Percentiles rank a stretch among this genome's conserved stretches.
phyloP scores from a whole-genome alignment of 1,140 invertebrate genomes.

The Lepidurus arcticus region DNA sequence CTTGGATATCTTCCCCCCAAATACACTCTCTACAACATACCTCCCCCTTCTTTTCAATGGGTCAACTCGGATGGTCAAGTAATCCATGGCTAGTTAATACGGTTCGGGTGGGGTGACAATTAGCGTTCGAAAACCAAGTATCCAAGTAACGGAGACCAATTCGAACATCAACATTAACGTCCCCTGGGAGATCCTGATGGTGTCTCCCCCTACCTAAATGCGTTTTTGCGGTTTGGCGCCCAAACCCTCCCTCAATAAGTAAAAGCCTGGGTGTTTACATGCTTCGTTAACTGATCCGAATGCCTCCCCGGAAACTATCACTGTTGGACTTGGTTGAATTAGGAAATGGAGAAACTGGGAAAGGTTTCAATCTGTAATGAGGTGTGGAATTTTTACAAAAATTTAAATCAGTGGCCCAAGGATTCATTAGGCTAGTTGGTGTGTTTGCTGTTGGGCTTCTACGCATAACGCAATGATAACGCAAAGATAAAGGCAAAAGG shows the following conservation, averaged over 20 bases:
- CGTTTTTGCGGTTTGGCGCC: background rate
- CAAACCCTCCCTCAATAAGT: background rate
- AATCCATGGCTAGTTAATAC: constrained; percentile 5
- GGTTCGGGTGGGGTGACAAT: background rate
- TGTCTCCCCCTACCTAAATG: background rate
- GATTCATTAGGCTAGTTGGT: background rate
- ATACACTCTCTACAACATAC: background rate
- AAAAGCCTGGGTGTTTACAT: background rate
- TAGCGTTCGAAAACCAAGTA: background rate
- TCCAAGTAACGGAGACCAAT: background rate
- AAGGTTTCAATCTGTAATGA: background rate
- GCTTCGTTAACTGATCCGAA: background rate
- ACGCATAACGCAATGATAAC: background rate
- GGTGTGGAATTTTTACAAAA: background rate
- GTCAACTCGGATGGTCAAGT: constrained; percentile 12
- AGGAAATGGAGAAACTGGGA: background rate
- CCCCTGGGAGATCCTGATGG: background rate
- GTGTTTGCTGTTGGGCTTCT: background rate
- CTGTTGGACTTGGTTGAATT: background rate
- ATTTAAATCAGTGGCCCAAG: background rate
- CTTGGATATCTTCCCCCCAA: background rate
- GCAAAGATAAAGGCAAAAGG: background rate
- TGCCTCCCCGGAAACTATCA: background rate
- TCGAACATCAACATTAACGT: background rate
- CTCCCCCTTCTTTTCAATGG: background rate